Conservation (phyloP, 2,797 vertebrate genomes). For the Neostethus bicornis region DNA sequence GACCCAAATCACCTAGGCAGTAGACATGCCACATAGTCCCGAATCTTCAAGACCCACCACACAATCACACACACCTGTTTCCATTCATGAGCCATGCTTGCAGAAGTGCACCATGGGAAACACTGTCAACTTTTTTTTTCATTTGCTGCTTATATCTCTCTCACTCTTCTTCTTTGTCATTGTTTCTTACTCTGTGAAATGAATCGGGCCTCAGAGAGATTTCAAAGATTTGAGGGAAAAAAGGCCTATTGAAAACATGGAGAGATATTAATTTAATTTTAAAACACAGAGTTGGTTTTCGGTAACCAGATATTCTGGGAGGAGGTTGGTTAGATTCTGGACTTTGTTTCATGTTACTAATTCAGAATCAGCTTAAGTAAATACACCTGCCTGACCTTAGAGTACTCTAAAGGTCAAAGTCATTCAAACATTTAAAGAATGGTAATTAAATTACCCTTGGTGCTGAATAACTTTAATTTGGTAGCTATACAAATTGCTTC, state of each 20-base stretch:
- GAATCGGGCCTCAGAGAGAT: slow-evolving; percentile 64
- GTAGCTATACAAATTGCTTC: slow-evolving; percentile 85
- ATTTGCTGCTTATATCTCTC: slow-evolving; percentile 70
- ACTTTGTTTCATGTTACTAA: slow-evolving; percentile 82
- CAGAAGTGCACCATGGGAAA: slow-evolving; percentile 81
- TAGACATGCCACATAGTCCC: slow-evolving; percentile 85
- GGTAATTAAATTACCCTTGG: slow-evolving; percentile 87
- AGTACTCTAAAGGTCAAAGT: slow-evolving; percentile 84
- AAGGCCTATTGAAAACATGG: slow-evolving; percentile 70
- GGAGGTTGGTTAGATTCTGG: slow-evolving; percentile 74
- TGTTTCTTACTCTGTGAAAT: slow-evolving; percentile 62
- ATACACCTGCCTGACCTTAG: slow-evolving; percentile 83
- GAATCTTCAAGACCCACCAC: slow-evolving; percentile 84
- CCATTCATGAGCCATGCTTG: slow-evolving; percentile 80
- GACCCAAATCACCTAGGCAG: slow-evolving; percentile 88
- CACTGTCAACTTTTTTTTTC: slow-evolving; percentile 76
- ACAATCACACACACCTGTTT: slow-evolving; percentile 89
- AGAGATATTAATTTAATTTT: slow-evolving; percentile 79
- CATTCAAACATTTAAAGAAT: slow-evolving; percentile 89
- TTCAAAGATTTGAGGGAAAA: slow-evolving; percentile 70
- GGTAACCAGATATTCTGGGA: slow-evolving; percentile 71
- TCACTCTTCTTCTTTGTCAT: slow-evolving; percentile 59
- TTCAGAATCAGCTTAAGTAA: slow-evolving; percentile 85
- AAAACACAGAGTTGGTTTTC: slow-evolving; percentile 71
- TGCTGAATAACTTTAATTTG: slow-evolving; percentile 87